Conservation (phyloP, 2,113 vertebrate genomes). For the Oryzias javanicus region DNA sequence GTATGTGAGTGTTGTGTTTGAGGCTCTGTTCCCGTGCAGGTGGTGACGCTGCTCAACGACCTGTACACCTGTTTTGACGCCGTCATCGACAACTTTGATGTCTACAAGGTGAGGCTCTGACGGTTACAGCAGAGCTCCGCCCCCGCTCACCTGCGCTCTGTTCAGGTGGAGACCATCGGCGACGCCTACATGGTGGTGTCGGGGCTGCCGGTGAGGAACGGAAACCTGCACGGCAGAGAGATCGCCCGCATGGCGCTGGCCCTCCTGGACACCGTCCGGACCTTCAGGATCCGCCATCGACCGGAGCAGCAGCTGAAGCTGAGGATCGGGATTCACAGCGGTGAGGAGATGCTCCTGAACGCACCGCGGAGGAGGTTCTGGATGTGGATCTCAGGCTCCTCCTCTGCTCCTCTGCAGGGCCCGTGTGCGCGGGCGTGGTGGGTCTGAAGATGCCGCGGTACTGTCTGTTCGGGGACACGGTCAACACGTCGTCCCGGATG, state of each 20-base stretch:
- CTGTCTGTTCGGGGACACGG: slow-evolving; percentile 92
- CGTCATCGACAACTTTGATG: slow-evolving; percentile 96
- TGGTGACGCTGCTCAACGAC: slow-evolving; percentile 92
- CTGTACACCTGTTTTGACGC: slow-evolving; percentile 96
- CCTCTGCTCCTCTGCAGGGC: slow-evolving; percentile 71
- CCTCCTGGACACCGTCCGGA: slow-evolving; percentile 84
- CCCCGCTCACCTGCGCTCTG: neutral
- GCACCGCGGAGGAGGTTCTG: too few relatives aligned
- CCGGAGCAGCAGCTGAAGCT: slow-evolving; percentile 83
- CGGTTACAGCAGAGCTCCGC: too few relatives aligned
- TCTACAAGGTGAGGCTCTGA: slow-evolving; percentile 86
- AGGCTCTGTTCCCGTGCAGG: slow-evolving; percentile 66
- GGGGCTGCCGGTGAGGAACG: slow-evolving; percentile 87
- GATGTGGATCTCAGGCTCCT: neutral
- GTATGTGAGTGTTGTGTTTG: too few relatives aligned
- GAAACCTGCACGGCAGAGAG: slow-evolving; percentile 85
- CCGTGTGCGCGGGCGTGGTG: slow-evolving; percentile 89
- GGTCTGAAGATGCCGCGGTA: slow-evolving; percentile 94
- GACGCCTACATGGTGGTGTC: slow-evolving; percentile 98
- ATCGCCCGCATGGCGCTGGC: slow-evolving; percentile 91
- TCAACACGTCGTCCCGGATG: slow-evolving; percentile 94
- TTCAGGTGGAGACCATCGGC: slow-evolving; percentile 93
- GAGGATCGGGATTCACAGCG: slow-evolving; percentile 89
- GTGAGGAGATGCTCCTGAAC: slow-evolving; percentile 56
- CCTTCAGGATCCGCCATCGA: slow-evolving; percentile 88